These are phyloP conservation scores for Propsilocerus akamusi DNA, from an alignment of 1,140 invertebrate genomes.

Conservation along the genomic window DNA sequence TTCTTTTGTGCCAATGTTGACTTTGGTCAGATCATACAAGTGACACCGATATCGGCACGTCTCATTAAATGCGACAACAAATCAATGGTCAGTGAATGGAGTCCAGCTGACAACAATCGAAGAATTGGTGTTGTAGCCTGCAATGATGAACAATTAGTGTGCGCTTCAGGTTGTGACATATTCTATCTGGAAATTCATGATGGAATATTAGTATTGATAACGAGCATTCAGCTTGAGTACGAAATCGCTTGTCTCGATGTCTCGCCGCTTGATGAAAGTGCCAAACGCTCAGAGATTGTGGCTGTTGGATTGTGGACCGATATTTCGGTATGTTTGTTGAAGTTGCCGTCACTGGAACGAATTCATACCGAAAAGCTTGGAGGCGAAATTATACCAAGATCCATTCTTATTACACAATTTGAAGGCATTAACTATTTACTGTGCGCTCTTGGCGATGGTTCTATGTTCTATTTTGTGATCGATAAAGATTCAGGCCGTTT, in stretches of 20 bases:
- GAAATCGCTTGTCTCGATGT: slow-evolving; percentile 96
- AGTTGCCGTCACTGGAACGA: slow-evolving; percentile 56
- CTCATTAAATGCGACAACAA: slow-evolving; percentile 47
- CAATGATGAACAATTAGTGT: slow-evolving; percentile 64
- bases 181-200: slow-evolving; percentile 73
- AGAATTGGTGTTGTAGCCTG: slow-evolving; percentile 79
- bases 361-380: slow-evolving; percentile 71
- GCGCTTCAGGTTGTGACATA: slow-evolving; percentile 73
- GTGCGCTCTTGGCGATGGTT: slow-evolving; percentile 91
- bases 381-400: slow-evolving; percentile 91
- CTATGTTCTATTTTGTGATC: slow-evolving; percentile 89
- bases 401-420: slow-evolving; percentile 85
- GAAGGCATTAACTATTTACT: slow-evolving; percentile 81
- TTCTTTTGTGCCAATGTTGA: slow-evolving; percentile 84
- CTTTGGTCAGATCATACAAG: slow-evolving; percentile 43
- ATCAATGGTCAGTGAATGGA: slow-evolving; percentile 57
- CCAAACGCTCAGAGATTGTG: slow-evolving; percentile 48
- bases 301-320: slow-evolving; percentile 96
- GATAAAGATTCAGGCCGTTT: slow-evolving; percentile 50
- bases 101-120: slow-evolving; percentile 44
- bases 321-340: slow-evolving; percentile 75
- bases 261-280: slow-evolving; percentile 51
- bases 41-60: slow-evolving; percentile 54
- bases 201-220: slow-evolving; percentile 40
- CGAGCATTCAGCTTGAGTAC: slow-evolving; percentile 15